phyloP scores from a whole-genome alignment of 2,888 invertebrate species.

The Leptopterna dolabrata region DNA sequence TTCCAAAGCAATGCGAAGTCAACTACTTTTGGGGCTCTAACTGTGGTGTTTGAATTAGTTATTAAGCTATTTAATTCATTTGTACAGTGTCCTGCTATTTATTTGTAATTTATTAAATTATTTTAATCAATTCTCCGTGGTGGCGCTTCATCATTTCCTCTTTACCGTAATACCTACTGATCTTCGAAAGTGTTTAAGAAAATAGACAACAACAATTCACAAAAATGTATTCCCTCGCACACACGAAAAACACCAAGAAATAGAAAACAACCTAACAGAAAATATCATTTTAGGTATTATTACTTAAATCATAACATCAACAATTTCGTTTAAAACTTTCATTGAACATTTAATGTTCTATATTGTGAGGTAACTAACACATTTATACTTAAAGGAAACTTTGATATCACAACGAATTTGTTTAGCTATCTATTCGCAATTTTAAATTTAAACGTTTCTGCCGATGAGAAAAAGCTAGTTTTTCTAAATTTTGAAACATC shows the following conservation, averaged over 20 bases:
- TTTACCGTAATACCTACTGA: no score
- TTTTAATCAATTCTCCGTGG: no score
- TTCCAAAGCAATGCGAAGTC: not conserved
- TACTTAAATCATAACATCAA: not conserved
- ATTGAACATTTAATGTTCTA: not conserved
- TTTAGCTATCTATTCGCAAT: no score
- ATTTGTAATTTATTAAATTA: constrained; percentile 44
- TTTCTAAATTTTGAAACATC: no score
- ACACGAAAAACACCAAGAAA: not conserved
- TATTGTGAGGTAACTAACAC: not conserved
- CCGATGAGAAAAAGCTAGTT: no score
- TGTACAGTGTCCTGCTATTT: constrained; percentile 35
- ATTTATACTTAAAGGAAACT: no score
- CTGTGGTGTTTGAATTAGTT: constrained; percentile 27
- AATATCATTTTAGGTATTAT: not conserved
- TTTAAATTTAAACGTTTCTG: no score
- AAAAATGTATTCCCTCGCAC: not conserved
- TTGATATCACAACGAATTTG: no score
- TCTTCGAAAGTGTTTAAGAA: no score
- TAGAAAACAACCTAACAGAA: not conserved
- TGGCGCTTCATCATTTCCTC: no score
- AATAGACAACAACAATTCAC: not conserved
- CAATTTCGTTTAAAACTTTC: not conserved
- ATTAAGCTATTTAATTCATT: constrained; percentile 30
- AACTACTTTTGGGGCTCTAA: constrained; percentile 26